These are phyloP conservation scores for Lethenteron reissneri DNA, from an alignment of 2,113 vertebrate species.

Conservation along the genomic window DNA sequence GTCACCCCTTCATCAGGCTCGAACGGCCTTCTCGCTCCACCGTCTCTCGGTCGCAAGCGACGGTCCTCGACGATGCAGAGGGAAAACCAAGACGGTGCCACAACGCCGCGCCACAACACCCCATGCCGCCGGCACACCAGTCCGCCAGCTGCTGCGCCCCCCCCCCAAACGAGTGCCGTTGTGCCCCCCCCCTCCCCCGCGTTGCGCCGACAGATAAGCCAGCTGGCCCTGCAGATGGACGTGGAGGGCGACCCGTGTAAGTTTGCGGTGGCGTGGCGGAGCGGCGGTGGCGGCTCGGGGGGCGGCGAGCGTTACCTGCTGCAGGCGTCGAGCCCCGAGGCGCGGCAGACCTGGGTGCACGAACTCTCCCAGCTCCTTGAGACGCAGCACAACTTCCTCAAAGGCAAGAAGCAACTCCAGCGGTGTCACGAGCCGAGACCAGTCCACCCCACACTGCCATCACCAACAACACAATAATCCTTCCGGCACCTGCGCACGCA, in stretches of 20 bases:
- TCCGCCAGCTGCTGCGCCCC: no score
- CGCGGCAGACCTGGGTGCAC: constrained; percentile 70
- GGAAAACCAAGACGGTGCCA: no score
- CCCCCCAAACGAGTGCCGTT: not conserved
- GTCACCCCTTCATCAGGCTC: no score
- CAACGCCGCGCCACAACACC: no score
- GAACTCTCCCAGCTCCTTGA: constrained; percentile 74
- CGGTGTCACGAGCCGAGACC: no score
- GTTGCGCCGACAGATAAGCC: constrained; percentile 40
- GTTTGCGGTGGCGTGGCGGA: constrained; percentile 56
- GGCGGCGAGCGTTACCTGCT: constrained; percentile 59
- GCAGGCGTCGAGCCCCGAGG: constrained; percentile 74
- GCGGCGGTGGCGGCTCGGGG: constrained; percentile 62
- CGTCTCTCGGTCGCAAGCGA: no score
- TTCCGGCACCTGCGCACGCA: no score
- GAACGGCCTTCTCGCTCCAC: no score
- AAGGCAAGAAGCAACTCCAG: constrained; percentile 28
- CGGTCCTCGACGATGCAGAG: no score
- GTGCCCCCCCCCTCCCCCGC: constrained; percentile 4
- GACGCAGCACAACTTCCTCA: constrained; percentile 70
- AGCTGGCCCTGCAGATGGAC: constrained; percentile 55
- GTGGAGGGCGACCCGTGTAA: constrained; percentile 79
- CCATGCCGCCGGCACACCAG: no score
- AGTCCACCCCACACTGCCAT: no score
- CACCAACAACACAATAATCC: no score